These are phyloP conservation scores for Aspidoscelis tigris DNA, from an alignment of 2,113 vertebrate genomes.

Conservation along the genomic window DNA sequence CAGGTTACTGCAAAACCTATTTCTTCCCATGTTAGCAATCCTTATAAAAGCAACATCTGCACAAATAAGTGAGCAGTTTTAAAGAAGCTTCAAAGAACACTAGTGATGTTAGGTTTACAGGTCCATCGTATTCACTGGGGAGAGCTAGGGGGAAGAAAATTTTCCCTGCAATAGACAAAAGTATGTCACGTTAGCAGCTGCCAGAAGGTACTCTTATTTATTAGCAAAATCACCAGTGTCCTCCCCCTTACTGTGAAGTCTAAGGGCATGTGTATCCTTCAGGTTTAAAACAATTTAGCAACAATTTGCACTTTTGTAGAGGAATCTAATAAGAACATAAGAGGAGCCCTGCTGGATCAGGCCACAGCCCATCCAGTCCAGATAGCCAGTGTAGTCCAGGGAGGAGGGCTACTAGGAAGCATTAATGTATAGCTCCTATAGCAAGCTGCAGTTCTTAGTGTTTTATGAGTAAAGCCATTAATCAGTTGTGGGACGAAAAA, in stretches of 20 bases:
- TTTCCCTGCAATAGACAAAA: background rate
- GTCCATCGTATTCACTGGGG: no score
- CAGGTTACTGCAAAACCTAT: background rate
- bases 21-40: background rate
- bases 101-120: no score
- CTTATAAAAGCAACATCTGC: background rate
- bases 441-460: background rate
- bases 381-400: background rate
- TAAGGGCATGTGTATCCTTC: background rate
- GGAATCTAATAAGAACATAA: background rate
- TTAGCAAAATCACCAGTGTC: background rate
- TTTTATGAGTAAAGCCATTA: background rate
- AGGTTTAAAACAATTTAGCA: background rate
- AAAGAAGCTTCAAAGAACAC: no score
- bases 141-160: background rate
- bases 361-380: no score
- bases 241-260: background rate
- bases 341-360: no score
- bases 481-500: no score
- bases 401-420: no score
- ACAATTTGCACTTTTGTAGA: background rate
- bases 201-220: background rate
- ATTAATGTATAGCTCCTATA: background rate
- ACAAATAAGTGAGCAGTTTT: no score
- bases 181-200: background rate